phyloP scores from a whole-genome alignment of 2,888 invertebrate species.

The Eulithis prunata region DNA sequence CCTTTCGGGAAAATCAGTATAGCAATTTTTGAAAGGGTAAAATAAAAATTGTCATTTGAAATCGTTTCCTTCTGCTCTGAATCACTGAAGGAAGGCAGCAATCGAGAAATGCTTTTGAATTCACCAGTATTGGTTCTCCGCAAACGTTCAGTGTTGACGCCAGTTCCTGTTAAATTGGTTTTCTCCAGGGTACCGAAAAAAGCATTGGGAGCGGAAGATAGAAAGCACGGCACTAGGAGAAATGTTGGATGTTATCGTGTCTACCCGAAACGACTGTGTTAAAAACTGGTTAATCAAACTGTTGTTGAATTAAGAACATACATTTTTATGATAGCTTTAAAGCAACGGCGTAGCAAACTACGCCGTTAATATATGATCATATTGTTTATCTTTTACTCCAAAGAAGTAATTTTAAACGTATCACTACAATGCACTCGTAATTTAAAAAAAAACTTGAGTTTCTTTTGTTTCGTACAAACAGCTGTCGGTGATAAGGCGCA shows the following conservation, averaged over 20 bases:
- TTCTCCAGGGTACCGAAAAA: slow-evolving; percentile 15
- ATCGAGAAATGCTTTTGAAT: slow-evolving; percentile 23
- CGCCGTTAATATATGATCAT: no score
- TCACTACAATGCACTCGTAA: background rate
- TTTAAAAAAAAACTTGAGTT: slow-evolving; percentile 1
- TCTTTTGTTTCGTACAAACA: slow-evolving; percentile 18
- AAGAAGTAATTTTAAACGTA: no score
- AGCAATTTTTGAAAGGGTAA: no score
- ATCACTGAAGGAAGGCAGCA: slow-evolving; percentile 16
- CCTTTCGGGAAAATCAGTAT: no score
- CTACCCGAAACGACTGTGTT: background rate
- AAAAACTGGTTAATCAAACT: background rate
- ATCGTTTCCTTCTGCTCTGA: slow-evolving; percentile 5
- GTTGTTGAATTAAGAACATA: no score
- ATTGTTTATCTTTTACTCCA: no score
- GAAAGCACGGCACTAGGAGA: background rate
- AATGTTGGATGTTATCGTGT: slow-evolving; percentile 1
- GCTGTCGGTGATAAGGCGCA: slow-evolving; percentile 37
- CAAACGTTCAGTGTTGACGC: slow-evolving; percentile 24
- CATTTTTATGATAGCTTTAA: no score
- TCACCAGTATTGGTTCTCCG: slow-evolving; percentile 31
- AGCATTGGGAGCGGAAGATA: slow-evolving; percentile 3
- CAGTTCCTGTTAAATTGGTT: slow-evolving; percentile 31
- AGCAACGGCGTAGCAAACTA: no score
- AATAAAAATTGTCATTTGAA: background rate